Percentiles rank a stretch among this genome's conserved stretches.
These are phyloP conservation scores for Hippasteria phrygiana DNA, from an alignment of 53 echinoderm and acorn worm species.

Conservation along the genomic window DNA sequence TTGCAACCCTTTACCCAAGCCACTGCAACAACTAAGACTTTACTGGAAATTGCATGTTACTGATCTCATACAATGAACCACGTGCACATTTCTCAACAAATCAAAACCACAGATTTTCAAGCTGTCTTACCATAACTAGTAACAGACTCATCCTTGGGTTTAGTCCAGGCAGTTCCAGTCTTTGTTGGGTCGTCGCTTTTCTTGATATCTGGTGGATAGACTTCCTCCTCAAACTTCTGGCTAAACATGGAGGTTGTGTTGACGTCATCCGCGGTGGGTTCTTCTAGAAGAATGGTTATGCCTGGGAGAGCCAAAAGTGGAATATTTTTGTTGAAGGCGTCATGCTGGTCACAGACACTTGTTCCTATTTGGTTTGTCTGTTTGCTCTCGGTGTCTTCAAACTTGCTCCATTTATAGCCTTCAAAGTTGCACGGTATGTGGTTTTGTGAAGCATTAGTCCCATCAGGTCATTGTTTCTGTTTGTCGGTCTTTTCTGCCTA, in stretches of 20 bases:
- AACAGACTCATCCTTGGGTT: constrained; percentile 43
- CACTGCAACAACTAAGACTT: no score
- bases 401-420: not conserved
- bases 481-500: no score
- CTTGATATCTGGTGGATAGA: constrained; percentile 6
- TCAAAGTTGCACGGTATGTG: not conserved
- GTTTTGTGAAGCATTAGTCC: not conserved
- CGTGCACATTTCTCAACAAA: not conserved
- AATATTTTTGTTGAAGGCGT: not conserved
- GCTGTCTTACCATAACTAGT: constrained; percentile 35
- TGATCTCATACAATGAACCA: no score
- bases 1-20: no score
- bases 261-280: constrained; percentile 40
- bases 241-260: constrained; percentile 54
- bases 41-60: no score
- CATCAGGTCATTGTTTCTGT: not conserved
- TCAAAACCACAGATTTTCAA: not conserved
- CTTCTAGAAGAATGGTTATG: constrained; percentile 57
- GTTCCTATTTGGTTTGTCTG: not conserved
- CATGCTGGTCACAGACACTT: not conserved
- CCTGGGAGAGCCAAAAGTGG: not conserved
- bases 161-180: constrained; percentile 52
- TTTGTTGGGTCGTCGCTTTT: constrained; percentile 31
- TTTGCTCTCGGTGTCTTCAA: not conserved
- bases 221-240: constrained; percentile 30